Evolutionary conservation across 2,113 vertebrate species (phyloP).

Genomic region (Xiphias gladius): DNA sequence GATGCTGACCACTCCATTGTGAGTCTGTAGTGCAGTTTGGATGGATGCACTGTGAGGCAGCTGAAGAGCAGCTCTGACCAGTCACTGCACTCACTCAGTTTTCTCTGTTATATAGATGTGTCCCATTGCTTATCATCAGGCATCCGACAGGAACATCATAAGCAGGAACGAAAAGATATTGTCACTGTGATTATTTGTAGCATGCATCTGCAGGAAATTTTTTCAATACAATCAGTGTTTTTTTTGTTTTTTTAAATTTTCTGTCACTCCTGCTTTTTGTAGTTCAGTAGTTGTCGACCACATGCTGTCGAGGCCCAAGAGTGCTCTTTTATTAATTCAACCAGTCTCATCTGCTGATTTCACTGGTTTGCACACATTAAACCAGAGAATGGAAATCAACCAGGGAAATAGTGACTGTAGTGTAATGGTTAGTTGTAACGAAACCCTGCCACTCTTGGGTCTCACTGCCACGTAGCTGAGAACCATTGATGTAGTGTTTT

Average conservation of each 20-base stretch:
- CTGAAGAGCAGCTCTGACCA: conserved; percentile 46
- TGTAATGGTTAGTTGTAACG: neutral
- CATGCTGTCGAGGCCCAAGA: conserved; percentile 43
- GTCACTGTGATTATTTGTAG: conserved; percentile 85
- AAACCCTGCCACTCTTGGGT: conserved; percentile 43
- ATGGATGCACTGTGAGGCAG: conserved; percentile 43
- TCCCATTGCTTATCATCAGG: conserved; percentile 53
- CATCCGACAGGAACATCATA: conserved; percentile 50
- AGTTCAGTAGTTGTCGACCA: conserved; percentile 50
- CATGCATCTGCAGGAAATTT: conserved; percentile 76
- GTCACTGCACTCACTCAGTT: conserved; percentile 46
- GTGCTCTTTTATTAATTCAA: conserved; percentile 6
- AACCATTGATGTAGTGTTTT: conserved; percentile 62
- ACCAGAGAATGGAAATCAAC: conserved; percentile 27
- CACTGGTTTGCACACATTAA: conserved; percentile 57
- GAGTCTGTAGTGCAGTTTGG: conserved; percentile 38
- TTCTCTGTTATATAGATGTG: conserved; percentile 63
- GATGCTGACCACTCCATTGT: conserved; percentile 42
- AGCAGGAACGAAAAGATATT: conserved; percentile 67
- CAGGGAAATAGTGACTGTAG: neutral
- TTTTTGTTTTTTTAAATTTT: conserved; percentile 9
- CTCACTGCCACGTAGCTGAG: conserved; percentile 51
- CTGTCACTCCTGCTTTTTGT: conserved; percentile 64
- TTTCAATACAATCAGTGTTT: conserved; percentile 44
- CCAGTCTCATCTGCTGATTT: conserved; percentile 5